Conservation (phyloP, 2,888 invertebrate species). For the Epirrhoe tristata region DNA sequence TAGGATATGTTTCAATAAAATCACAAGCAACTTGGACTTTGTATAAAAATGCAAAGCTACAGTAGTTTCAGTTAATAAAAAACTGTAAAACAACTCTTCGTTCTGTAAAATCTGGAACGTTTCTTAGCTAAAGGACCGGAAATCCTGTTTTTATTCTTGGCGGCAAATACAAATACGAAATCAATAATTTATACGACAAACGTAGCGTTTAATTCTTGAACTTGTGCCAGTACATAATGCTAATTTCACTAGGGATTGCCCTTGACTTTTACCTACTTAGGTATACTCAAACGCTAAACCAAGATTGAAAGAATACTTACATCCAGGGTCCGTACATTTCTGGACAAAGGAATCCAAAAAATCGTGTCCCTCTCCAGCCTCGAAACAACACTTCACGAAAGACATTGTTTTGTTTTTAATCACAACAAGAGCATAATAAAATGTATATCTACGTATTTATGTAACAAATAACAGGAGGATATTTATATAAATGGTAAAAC, state of each 20-base stretch:
- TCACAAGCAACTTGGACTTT: no score
- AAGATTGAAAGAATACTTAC: slow-evolving; percentile 85
- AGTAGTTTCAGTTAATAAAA: background rate
- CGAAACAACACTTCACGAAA: slow-evolving; percentile 92
- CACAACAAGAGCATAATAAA: slow-evolving; percentile 11
- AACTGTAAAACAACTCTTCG: background rate
- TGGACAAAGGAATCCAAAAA: slow-evolving; percentile 90
- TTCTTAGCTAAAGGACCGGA: slow-evolving; percentile 32
- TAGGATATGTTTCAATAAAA: no score
- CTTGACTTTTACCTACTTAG: slow-evolving; percentile 18
- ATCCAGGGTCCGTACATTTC: slow-evolving; percentile 93
- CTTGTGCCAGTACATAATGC: slow-evolving; percentile 18
- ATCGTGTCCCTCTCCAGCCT: slow-evolving; percentile 90
- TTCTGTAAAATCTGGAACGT: slow-evolving; percentile 15
- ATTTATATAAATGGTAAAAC: background rate
- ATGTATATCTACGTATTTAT: background rate
- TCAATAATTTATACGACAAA: slow-evolving; percentile 50
- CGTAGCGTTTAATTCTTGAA: slow-evolving; percentile 26
- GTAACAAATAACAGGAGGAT: background rate
- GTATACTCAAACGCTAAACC: background rate
- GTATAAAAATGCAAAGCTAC: no score
- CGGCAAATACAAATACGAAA: slow-evolving; percentile 56
- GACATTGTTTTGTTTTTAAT: slow-evolving; percentile 78
- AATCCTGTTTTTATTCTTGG: slow-evolving; percentile 44
- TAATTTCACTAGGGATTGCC: slow-evolving; percentile 45